These are phyloP conservation scores for Sthenelais limicola DNA, from an alignment of 2,888 invertebrate species.

Conservation along the genomic window DNA sequence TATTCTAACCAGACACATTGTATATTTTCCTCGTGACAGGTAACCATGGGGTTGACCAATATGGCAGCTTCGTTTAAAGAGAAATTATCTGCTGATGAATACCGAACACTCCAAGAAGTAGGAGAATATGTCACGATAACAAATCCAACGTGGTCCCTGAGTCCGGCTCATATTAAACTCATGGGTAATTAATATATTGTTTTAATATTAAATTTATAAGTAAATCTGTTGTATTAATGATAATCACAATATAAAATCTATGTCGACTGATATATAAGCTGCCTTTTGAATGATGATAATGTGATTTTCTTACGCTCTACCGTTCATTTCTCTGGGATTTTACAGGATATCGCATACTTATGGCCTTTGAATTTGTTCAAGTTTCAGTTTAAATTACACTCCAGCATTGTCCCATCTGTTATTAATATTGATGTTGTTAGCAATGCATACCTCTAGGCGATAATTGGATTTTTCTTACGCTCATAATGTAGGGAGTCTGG, in stretches of 20 bases:
- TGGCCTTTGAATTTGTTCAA: background rate
- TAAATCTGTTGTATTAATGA: background rate
- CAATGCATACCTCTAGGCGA: background rate
- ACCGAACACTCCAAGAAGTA: background rate
- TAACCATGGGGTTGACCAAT: background rate
- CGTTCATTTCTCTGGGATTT: too few relatives aligned
- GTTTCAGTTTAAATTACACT: background rate
- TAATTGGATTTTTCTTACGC: background rate
- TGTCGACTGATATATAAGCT: too few relatives aligned
- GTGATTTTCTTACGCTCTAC: too few relatives aligned
- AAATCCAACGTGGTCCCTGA: slow-evolving; percentile 1
- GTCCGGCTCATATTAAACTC: slow-evolving; percentile 14
- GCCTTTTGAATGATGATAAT: background rate
- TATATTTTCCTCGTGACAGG: background rate
- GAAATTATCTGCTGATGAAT: background rate
- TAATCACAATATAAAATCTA: too few relatives aligned
- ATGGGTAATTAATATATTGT: slow-evolving; percentile 13
- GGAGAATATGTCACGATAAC: background rate
- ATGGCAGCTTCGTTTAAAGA: background rate
- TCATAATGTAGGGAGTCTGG: background rate
- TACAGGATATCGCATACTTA: too few relatives aligned
- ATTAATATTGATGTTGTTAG: background rate
- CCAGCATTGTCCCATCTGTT: background rate
- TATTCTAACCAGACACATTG: background rate
- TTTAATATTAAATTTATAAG: background rate